Evolutionary conservation across 2,113 vertebrate species (phyloP), one percentile per base, ranked within the genome.

Genomic region (Nycticorax nycticorax): DNA sequence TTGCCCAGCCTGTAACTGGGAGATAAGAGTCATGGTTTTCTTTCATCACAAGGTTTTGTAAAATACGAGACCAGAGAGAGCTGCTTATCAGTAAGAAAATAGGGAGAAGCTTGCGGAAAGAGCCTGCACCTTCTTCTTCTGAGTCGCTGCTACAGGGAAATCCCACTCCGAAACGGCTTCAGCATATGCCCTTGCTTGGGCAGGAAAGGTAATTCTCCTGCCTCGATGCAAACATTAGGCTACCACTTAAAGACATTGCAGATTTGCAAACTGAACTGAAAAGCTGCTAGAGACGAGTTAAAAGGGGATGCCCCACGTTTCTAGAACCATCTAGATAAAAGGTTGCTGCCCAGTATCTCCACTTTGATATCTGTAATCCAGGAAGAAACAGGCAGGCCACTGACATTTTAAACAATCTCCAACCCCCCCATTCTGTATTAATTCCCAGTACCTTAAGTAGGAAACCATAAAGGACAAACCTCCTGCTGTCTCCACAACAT

Each of bases 21-120:
- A 50, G 10, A 56, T 0, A 27, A 27, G 27, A 56, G 12, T 21
- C 8, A 20, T 6, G 4, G 22, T 37, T 92, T 85, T 62, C 37
- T 56, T 77, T 43, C 32, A 74, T 39, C 20, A 22, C 10, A 48
- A 56, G 13, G 8, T 18, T 81, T 86, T 75, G 6, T 47, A 84
- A 71, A 19, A 33, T 3, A 24, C 0, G 5, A 94, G 35, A 39
- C 26, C 32, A 48, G 17, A 2, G 0, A 41, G 35, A 81, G 28
- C 10, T 69, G 35, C 13, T 69, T 53, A 26, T 27, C n/a, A 71
- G 16, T 45, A 74, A 74, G 21, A 69, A 90, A 72, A 63, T 2
- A 4, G 11, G 23, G 8, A 96, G 28, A 92, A 87, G 18, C 28
- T n/a, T 48, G 8, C 35, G 66, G 16, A 59, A 79, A 28, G 23